A percentile compares a stretch with the other conserved stretches of the same genome.
Evolutionary conservation across 2,888 invertebrate genomes (phyloP).

Genomic region (Hirtodrosophila trivittata): DNA sequence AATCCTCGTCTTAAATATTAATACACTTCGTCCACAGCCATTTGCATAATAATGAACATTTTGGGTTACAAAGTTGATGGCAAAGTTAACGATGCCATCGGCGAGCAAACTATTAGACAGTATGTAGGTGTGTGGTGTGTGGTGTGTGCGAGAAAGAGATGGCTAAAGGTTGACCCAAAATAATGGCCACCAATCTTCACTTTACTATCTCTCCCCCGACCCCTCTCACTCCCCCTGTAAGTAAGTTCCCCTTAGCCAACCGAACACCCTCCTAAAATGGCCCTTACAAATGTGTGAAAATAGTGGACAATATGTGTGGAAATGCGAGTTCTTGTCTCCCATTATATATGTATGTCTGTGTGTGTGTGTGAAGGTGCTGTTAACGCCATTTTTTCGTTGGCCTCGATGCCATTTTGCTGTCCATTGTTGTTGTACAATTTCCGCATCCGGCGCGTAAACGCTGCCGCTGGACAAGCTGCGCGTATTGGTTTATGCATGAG

Average conservation of each 20-base stretch:
- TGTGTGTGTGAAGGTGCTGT: conserved; percentile 58
- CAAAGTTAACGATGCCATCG: conserved; percentile 56
- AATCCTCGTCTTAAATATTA: conserved; percentile 43
- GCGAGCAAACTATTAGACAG: conserved; percentile 28
- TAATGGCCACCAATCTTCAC: conserved; percentile 61
- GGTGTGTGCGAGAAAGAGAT: conserved; percentile 35
- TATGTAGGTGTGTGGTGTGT: conserved; percentile 1
- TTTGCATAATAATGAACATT: conserved; percentile 57
- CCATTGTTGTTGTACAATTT: conserved; percentile 79
- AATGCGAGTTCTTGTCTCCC: conserved; percentile 60
- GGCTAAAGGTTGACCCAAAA: conserved; percentile 66
- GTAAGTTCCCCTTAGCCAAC: neutral
- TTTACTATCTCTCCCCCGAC: conserved; percentile 8
- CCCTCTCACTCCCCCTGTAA: neutral
- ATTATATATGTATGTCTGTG: conserved; percentile 19
- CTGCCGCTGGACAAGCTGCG: conserved; percentile 46
- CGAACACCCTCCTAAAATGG: conserved; percentile 34
- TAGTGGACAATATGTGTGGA: conserved; percentile 75
- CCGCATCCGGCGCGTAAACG: conserved; percentile 77
- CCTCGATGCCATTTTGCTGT: conserved; percentile 72
- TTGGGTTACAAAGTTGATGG: conserved; percentile 48
- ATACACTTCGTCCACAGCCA: conserved; percentile 31
- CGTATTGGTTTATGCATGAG: conserved; percentile 79
- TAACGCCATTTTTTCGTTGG: conserved; percentile 65
- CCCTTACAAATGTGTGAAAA: conserved; percentile 71